Conservation (phyloP, 30 jellyfish, hydroid and myxozoan species). For the Aurelia sp. region DNA sequence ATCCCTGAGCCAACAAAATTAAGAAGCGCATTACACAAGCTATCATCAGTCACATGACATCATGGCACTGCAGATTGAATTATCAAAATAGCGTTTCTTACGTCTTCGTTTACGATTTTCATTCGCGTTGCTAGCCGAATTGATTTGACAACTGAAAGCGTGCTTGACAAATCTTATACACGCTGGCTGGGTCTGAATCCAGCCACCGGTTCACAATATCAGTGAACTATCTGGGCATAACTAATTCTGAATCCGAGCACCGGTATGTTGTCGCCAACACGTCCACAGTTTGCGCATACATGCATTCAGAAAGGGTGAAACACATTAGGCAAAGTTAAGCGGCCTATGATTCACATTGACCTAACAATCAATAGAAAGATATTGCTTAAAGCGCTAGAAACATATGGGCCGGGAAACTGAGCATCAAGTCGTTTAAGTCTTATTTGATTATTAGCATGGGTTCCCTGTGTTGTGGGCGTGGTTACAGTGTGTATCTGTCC, state of each 20-base stretch:
- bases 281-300: constrained; percentile 8
- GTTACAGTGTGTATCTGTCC: too few species aligned
- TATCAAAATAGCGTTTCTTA: neutral
- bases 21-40: too few species aligned
- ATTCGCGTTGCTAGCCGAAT: constrained; percentile 2
- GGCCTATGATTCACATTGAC: too few species aligned
- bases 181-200: constrained; percentile 19
- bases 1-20: too few species aligned
- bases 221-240: constrained; percentile 13
- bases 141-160: neutral
- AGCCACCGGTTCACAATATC: constrained; percentile 33
- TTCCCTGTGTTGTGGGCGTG: too few species aligned
- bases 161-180: constrained; percentile 4
- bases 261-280: constrained; percentile 28
- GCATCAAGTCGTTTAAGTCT: too few species aligned
- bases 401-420: too few species aligned
- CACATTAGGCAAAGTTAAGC: neutral
- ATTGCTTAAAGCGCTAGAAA: too few species aligned
- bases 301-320: constrained; percentile 15
- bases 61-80: neutral
- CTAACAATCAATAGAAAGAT: too few species aligned
- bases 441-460: too few species aligned
- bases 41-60: neutral
- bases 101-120: too few species aligned
- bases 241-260: constrained; percentile 38